Base-by-base conservation (phyloP, 1,140 invertebrate species). In the Bactericera cockerelli region DNA sequence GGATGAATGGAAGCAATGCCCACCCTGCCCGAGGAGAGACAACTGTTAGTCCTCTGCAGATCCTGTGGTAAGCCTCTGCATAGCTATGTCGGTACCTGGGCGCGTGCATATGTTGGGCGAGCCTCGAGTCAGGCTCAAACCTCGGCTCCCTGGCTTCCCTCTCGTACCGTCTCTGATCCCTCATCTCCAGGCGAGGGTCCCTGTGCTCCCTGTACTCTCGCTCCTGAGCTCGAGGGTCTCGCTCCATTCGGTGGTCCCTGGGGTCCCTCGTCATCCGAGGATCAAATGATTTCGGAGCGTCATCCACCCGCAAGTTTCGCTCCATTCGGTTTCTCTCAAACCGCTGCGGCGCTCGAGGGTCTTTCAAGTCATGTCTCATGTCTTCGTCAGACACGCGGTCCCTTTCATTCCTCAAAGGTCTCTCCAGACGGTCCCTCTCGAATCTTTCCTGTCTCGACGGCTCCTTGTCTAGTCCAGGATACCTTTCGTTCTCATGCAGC, bases 401-500 rank as follows among this genome's bases (percentile, higher is more conserved):
- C 55, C 56, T 21, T 24, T 39, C 21, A 21, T 11, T 26, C 26
- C 59, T 16, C 19, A 55, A 31, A 56, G 49, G 36, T 55, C 56
- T 33, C 33, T 33, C n/a, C 22, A 26, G 31, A 26, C 59, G 36
- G 19, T 19, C 31, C 8, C n/a, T 26, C 11, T 53, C 24, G 26
- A 55, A 14, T 60, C 71, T 70, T 67, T 58, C 62, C 3, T 71
- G 67, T 61, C 76, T 70, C n/a, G 76, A 74, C 31, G 72, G 75
- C 16, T 79, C 77, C 16, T 76, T 71, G 65, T 79, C 77, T 26
- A 79, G 64, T 2, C 76, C 75, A 2, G 76, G 75, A 61, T 75
- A 78, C 65, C 76, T 67, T 60, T 78, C 76, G 59, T 73, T 70
- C 13, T 78, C 76, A 2, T 75, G 70, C 13, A 79, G 65, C 56